Percentiles rank a stretch among this genome's conserved stretches.
phyloP scores from a whole-genome alignment of 2,888 invertebrate genomes.

The Alcis repandata region DNA sequence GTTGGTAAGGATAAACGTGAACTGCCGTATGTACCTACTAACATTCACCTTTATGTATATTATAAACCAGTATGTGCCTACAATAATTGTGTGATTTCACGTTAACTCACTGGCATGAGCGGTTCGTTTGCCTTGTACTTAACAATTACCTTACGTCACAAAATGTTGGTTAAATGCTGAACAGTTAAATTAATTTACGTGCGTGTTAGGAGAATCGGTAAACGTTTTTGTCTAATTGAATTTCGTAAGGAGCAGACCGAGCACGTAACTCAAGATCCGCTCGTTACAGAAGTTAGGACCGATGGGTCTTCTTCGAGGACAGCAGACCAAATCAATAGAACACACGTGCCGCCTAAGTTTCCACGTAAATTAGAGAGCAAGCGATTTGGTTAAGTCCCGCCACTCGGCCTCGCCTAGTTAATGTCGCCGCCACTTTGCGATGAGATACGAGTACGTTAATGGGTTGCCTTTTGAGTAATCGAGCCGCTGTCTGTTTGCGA shows the following conservation, averaged over 20 bases:
- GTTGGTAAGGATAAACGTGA: constrained; percentile 17
- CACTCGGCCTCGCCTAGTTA: constrained; percentile 59
- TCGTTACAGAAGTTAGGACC: constrained; percentile 33
- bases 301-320: constrained; percentile 35
- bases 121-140: constrained; percentile 9
- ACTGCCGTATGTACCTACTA: neutral
- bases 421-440: constrained; percentile 60
- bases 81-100: constrained; percentile 4
- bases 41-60: neutral
- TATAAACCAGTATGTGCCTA: neutral
- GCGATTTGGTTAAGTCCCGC: constrained; percentile 54
- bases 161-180: constrained; percentile 15
- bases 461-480: constrained; percentile 60
- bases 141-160: constrained; percentile 16
- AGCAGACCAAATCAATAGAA: constrained; percentile 65
- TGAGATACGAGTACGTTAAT: constrained; percentile 63
- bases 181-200: constrained; percentile 18
- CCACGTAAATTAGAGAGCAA: constrained; percentile 63
- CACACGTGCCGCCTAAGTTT: constrained; percentile 65
- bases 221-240: constrained; percentile 36
- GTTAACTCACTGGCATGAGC: neutral
- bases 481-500: constrained; percentile 43
- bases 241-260: constrained; percentile 20
- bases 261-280: constrained; percentile 39
- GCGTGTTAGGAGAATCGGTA: constrained; percentile 12